Percentiles rank a stretch among this genome's conserved stretches.
phyloP scores from a whole-genome alignment of 2,113 vertebrate genomes.

The Candoia aspera region DNA sequence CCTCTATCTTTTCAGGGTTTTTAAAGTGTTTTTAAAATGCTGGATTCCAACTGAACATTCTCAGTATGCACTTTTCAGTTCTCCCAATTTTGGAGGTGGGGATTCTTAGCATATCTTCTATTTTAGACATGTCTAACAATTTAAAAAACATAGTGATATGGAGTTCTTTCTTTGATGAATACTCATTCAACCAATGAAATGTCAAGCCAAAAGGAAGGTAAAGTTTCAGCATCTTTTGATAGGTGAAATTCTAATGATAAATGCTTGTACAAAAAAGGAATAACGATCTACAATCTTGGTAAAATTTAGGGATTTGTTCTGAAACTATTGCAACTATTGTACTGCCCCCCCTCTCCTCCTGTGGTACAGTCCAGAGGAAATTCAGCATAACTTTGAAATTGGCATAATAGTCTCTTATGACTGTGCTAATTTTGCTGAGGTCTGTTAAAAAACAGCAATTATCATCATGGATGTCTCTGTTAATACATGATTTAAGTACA shows the following conservation, averaged over 20 bases:
- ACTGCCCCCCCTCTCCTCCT: not conserved
- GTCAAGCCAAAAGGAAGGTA: too few relatives aligned
- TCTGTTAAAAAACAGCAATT: not conserved
- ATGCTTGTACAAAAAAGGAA: not conserved
- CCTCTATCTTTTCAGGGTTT: too few relatives aligned
- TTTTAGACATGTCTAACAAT: too few relatives aligned
- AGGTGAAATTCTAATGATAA: not conserved
- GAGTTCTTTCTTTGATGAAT: too few relatives aligned
- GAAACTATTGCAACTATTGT: not conserved
- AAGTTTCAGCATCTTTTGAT: not conserved
- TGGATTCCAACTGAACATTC: too few relatives aligned
- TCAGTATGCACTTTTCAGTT: too few relatives aligned
- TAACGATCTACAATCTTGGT: not conserved
- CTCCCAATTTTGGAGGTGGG: too few relatives aligned
- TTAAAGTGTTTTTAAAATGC: too few relatives aligned
- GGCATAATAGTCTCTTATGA: not conserved
- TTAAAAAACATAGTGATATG: too few relatives aligned
- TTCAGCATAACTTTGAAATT: not conserved
- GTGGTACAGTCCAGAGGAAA: not conserved
- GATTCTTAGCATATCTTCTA: too few relatives aligned
- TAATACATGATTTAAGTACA: not conserved
- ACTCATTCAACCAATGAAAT: too few relatives aligned
- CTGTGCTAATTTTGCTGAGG: not conserved
- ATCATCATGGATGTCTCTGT: not conserved
- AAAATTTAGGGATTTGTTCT: not conserved